Evolutionary conservation across 2,797 vertebrate genomes (phyloP).

Genomic region (Gymnothorax javanicus): DNA sequence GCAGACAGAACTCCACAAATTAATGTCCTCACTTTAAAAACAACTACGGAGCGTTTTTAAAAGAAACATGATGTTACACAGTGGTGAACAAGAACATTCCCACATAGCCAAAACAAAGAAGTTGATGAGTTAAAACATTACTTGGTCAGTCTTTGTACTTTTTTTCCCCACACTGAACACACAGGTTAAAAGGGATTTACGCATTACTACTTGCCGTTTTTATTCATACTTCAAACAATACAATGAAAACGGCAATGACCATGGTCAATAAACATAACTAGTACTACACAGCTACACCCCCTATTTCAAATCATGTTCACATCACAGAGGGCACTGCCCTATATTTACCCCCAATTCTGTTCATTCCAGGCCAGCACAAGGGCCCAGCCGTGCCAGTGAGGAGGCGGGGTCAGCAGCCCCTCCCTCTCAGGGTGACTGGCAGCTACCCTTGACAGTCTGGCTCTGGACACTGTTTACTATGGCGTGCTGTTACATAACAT

Average conservation of each 20-base stretch:
- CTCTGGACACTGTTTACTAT: constrained; percentile 8
- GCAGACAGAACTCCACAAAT: too few relatives aligned
- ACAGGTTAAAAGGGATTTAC: too few relatives aligned
- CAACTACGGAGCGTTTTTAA: too few relatives aligned
- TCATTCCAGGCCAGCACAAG: neutral
- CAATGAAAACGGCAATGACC: neutral
- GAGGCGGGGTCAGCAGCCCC: neutral
- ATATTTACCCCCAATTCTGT: neutral
- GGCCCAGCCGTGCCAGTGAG: neutral
- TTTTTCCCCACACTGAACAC: too few relatives aligned
- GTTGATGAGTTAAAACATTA: too few relatives aligned
- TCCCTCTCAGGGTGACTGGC: neutral
- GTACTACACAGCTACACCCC: neutral
- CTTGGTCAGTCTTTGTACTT: too few relatives aligned
- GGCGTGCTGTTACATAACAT: constrained; percentile 43
- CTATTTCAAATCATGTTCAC: neutral
- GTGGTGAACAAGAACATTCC: too few relatives aligned
- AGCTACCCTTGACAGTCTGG: neutral
- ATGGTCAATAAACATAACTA: neutral
- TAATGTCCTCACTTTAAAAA: too few relatives aligned
- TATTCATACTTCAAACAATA: too few relatives aligned
- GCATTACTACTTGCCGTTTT: too few relatives aligned
- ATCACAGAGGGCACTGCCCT: neutral
- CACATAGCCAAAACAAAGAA: too few relatives aligned
- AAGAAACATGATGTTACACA: too few relatives aligned